Conservation (phyloP, 2,113 vertebrate species). For the Petroica traversi region DNA sequence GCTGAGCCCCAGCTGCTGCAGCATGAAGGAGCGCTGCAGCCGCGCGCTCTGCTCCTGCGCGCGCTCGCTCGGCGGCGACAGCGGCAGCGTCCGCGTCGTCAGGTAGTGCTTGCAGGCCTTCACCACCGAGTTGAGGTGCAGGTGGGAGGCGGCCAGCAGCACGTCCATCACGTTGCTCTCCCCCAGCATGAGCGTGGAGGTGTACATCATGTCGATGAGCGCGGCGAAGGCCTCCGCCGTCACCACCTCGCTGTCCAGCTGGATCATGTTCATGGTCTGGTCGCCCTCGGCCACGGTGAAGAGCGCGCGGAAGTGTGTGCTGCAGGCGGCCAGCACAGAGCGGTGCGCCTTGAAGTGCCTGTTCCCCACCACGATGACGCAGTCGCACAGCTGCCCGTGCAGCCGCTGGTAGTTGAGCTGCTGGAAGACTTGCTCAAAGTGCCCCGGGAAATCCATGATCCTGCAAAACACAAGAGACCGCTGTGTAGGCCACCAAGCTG, state of each 20-base stretch:
- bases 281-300: constrained; percentile 94
- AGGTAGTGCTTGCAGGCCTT: constrained; percentile 98
- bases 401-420: constrained; percentile 96
- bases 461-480: constrained; percentile 45
- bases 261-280: constrained; percentile 94
- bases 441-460: constrained; percentile 97
- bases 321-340: constrained; percentile 92
- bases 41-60: constrained; percentile 83
- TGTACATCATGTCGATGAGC: constrained; percentile 98
- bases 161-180: constrained; percentile 99
- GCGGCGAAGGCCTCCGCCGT: constrained; percentile 95
- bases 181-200: constrained; percentile 94
- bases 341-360: constrained; percentile 96
- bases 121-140: constrained; percentile 94
- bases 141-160: constrained; percentile 92
- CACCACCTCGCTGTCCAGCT: constrained; percentile 95
- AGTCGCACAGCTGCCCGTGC: constrained; percentile 94
- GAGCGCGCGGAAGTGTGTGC: constrained; percentile 94
- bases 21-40: constrained; percentile 92
- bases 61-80: constrained; percentile 85
- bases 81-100: constrained; percentile 90
- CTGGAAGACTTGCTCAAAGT: constrained; percentile 97
- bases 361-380: constrained; percentile 92
- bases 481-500: fast-evolving
- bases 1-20: constrained; percentile 95